These are phyloP conservation scores for Parauchenoglanis punctatus DNA, from an alignment of 2,797 vertebrate species.

Conservation along the genomic window DNA sequence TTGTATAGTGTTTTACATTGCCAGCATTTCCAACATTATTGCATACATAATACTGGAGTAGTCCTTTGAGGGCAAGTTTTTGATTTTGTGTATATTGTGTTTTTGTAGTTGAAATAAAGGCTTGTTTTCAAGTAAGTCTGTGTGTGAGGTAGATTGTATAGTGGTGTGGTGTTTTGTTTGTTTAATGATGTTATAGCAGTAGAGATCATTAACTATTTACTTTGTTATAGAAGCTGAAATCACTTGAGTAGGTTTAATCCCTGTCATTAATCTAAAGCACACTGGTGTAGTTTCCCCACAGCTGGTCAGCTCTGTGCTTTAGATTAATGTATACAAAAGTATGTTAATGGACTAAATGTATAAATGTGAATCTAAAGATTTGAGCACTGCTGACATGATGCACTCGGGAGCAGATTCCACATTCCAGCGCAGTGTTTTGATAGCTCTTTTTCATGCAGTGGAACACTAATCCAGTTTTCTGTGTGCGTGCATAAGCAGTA, in stretches of 20 bases:
- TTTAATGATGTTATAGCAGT: neutral
- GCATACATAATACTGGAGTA: slow-evolving; percentile 53
- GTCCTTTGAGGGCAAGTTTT: slow-evolving; percentile 64
- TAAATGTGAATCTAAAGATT: neutral
- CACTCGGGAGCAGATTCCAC: neutral
- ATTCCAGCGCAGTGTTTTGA: neutral
- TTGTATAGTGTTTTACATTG: neutral
- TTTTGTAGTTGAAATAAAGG: slow-evolving; percentile 69
- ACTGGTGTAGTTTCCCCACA: too few species aligned
- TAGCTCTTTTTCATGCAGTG: neutral
- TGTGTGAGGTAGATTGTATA: neutral
- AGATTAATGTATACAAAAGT: too few species aligned
- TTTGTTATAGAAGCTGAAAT: neutral
- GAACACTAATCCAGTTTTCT: slow-evolving; percentile 11
- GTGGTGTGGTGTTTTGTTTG: neutral
- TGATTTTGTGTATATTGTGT: slow-evolving; percentile 39
- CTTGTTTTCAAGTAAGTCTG: slow-evolving; percentile 55
- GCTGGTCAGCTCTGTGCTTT: neutral
- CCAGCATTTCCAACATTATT: slow-evolving; percentile 44
- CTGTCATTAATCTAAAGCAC: neutral
- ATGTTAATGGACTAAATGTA: neutral
- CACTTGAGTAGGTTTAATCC: neutral
- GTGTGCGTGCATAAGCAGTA: slow-evolving; percentile 14
- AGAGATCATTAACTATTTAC: neutral
- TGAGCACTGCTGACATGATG: neutral